Base-by-base conservation (phyloP, 2,888 invertebrate genomes). In the Cephus pygmeus region DNA sequence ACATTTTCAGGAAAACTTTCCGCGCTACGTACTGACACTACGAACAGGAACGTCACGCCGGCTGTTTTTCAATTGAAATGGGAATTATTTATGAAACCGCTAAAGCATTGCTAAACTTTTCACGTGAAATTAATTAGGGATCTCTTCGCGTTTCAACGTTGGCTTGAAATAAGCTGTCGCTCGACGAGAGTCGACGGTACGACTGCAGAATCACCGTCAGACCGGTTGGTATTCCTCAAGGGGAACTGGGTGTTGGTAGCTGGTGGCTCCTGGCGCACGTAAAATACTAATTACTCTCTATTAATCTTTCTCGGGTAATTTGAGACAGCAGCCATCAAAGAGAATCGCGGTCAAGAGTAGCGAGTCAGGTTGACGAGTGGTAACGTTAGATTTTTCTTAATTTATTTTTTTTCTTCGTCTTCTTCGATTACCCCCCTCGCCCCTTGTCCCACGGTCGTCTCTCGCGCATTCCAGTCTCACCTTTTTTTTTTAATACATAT, bases 121-220 rank as follows among this genome's bases (percentile, higher is more conserved):
- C 82, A 79, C 82, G 80, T 83, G 80, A 82, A 82, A 82, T 80
- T 82, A 82, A 83, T 82, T 81, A 80, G 79, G 79, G 82, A 83
- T 83, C 82, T 82, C 82, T 77, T 79, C 74, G 77, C 69, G 76
- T 73, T 71, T 73, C 71, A 71, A 73, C 73, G 73, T 56, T 69
- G 73, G 73, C 1, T 34, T 30, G 12, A 74, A 73, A 35, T 35
- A 34, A 74, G 35, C 56, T 56, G 56, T 56, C 15, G 23, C 23
- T 23, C 23, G 15, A 56, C 40, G 23, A 56, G 40, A 56, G 40
- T 56, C 40, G 40, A 56, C 40, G 23, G 2, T 9, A 23, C 1
- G 56, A 56, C 56, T 56, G 56, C 56, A 56, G 56, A 56, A 23
- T 56, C 56, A 56, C 23, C 23, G 23, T 56, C 23, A 56, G 56